Evolutionary conservation across 2,797 vertebrate genomes (phyloP), one percentile per base, ranked within the genome.

Genomic region (Dryobates pubescens): DNA sequence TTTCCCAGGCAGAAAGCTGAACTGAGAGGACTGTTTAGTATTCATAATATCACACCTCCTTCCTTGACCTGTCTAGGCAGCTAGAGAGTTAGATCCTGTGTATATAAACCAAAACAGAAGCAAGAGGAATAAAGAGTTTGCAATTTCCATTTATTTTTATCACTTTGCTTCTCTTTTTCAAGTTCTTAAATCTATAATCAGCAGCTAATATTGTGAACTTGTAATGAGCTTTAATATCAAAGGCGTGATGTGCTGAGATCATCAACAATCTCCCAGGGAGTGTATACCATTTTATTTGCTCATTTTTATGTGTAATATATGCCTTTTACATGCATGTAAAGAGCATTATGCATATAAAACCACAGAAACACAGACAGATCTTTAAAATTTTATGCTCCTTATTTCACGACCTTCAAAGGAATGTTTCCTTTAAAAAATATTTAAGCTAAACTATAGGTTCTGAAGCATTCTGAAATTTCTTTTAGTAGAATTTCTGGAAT

Each of bases 401-500:
- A 34, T 89, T 92, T 89, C 71, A 65, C 14, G 13, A 57, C 90
- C 12, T 32, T 68, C 59, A 75, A 69, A 84, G 29, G 19, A 80
- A 27, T 10, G 51, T 75, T 77, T 94, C 47, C 45, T 85, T 45
- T 26, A 54, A 54, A 27, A 54, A 54, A 54, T 22, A 81, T 58
- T 63, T 74, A 69, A 71, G 12, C 34, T 77, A 62, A 68, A 57
- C 54, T 65, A 19, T 17, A 73, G 74, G 16, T 92, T 70, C 64
- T 91, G 70, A 94, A 95, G 86, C 6, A 1, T 84, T 56, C 29
- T 41, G 69, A 36, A 85, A 82, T 96, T 92, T 89, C 79, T 91
- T 92, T 83, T 64, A 63, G 86, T 84, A 90, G 76, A 95, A 89
- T 89, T 90, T 92, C 86, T 88, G 82, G 74, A 96, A 86, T 91